A percentile compares a stretch with the other conserved stretches of the same genome.
phyloP scores from a whole-genome alignment of 2,797 vertebrate species.

The Sciurus carolinensis region DNA sequence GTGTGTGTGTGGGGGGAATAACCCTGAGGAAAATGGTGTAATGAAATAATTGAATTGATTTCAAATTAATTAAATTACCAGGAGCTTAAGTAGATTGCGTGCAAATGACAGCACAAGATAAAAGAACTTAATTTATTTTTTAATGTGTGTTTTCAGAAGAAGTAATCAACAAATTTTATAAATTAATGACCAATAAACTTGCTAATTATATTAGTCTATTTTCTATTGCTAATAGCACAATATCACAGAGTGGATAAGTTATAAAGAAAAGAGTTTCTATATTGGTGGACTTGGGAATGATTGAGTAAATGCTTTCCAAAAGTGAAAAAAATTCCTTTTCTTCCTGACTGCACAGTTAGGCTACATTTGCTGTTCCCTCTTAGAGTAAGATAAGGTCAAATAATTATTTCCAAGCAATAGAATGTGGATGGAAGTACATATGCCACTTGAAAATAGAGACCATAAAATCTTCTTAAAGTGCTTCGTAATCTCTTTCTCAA shows the following conservation, averaged over 20 bases:
- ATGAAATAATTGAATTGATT: background rate
- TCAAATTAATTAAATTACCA: background rate
- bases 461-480: background rate
- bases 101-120: background rate
- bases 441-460: background rate
- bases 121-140: background rate
- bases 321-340: background rate
- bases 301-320: background rate
- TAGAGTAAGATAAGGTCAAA: background rate
- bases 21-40: background rate
- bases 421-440: background rate
- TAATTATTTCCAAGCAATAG: background rate
- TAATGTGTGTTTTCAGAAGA: background rate
- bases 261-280: too few species aligned
- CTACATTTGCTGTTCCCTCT: background rate
- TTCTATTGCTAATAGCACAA: background rate
- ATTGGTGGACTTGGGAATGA: background rate
- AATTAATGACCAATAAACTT: background rate
- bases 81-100: background rate
- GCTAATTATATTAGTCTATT: background rate
- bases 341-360: background rate
- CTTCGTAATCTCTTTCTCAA: background rate
- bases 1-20: too few species aligned
- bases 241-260: background rate
- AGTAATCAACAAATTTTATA: background rate